Base-by-base conservation (phyloP, 2,888 invertebrate species). In the Heliconius ismenius region DNA sequence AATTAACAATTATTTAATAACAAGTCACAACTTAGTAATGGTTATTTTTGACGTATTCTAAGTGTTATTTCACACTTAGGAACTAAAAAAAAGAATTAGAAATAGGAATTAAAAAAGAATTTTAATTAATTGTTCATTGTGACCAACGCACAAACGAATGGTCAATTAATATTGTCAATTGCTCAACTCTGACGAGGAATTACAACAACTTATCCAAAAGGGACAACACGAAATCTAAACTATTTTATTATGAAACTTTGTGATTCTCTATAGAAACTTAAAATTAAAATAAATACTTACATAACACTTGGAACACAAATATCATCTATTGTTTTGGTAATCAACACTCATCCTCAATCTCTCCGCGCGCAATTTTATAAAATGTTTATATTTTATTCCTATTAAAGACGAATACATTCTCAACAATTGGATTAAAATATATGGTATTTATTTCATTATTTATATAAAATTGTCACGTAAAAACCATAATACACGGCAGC, bases 251-350 rank as follows among this genome's bases (percentile, higher is more conserved):
- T 60, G 54, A 68, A 67, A 68, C 63, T 49, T 72, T 76, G 76
- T 76, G 76, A 76, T 76, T 26, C 58, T 39, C 64, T 70, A 28
- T 54, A 77, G 73, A 75, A 83, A 82, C 88, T 89, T 90, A 90
- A 83, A 85, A 76, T 87, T 90, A 91, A 79, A 91, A 91, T 92
- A 91, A 92, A 91, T 91, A 91, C 89, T 91, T 91, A 90, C 72
- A 81, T 81, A 85, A 87, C 78, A 84, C 83, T 83, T 85, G 85
- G 88, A 90, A 91, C 90, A 89, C 88, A 87, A 32, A 83, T 54
- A 77, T 76, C 54, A 39, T 54, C 77, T 70, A 76, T 24, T 62
- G 73, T 67, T 76, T 76, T 76, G 76, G 75, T 72, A 65, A 67
- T 62, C 28, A 62, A 77, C 49, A 68, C 72, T 73, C 69, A 18